Evolutionary conservation across 2,113 vertebrate genomes (phyloP), one percentile per base, ranked within the genome.

Genomic region (Pelecanus crispus): DNA sequence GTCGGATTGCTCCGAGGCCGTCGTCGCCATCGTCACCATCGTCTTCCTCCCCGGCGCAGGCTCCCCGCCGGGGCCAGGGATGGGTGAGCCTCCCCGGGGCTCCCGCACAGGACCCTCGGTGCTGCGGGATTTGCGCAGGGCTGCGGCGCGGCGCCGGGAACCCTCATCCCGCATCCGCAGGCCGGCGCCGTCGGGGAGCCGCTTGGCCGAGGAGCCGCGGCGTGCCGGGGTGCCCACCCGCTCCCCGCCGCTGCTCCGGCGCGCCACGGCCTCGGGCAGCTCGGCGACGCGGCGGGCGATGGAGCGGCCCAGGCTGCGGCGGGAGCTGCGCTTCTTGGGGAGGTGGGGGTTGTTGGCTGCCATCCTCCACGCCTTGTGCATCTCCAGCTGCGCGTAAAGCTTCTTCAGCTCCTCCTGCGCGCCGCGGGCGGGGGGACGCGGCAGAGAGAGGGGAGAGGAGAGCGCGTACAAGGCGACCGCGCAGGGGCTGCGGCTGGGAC

Each of bases 331-430:
- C 95, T 98, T 99, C 97, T 99, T 99, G 80, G 98, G 97, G 74
- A 99, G 97, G 96, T 99, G 99, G 17, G 99, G 99, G 97, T 99
- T 99, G 97, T 98, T 98, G 73, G 97, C 93, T 0, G 98, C 96
- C 99, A 99, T 99, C 97, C 98, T 98, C 96, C 99, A 99, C 29
- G 98, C 99, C 97, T 99, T 99, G 92, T 99, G 98, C 81, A 98
- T 98, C 97, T 99, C 99, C 80, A 99, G 97, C 97, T 99, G 99
- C 55, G 97, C 83, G 80, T 99, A 99, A 72, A 99, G 98, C 98
- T 99, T 99, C 98, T 99, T 99, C 94, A 99, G 96, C 97, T 99
- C 99, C 44, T 99, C 99, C 99, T 99, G 88, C 62, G 61, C 13
- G 31, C 86, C 71, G 42, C 17, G 62, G 63, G 71, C 84, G 6